Conservation (phyloP, 2,888 invertebrate species). For the Cremastinae sp. region DNA sequence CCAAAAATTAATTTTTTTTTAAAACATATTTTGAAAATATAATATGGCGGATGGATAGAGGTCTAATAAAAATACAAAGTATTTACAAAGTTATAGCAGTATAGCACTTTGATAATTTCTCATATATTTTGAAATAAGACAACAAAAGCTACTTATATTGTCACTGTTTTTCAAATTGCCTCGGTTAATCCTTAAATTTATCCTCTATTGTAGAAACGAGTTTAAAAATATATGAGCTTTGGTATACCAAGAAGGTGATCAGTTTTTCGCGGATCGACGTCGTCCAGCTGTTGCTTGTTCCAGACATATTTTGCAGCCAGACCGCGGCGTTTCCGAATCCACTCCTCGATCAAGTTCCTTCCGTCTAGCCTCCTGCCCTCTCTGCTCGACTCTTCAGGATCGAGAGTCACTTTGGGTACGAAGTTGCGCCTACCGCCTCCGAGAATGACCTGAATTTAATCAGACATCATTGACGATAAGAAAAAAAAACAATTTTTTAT, state of each 20-base stretch:
- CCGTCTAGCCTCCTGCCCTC: conserved; percentile 89
- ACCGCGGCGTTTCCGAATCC: conserved; percentile 88
- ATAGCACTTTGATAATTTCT: too few species aligned
- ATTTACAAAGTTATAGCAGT: too few species aligned
- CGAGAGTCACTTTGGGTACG: conserved; percentile 86
- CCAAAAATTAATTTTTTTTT: too few species aligned
- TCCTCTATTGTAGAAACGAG: too few species aligned
- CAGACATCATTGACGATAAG: neutral
- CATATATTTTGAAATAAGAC: too few species aligned
- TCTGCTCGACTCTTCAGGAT: conserved; percentile 86
- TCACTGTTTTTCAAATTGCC: too few species aligned
- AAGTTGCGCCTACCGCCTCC: conserved; percentile 90
- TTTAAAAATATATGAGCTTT: neutral
- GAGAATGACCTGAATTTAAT: conserved; percentile 84
- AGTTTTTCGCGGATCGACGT: conserved; percentile 85
- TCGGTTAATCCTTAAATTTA: too few species aligned
- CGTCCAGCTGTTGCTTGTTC: conserved; percentile 87
- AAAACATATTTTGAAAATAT: too few species aligned
- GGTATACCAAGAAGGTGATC: conserved; percentile 88
- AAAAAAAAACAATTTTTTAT: too few species aligned
- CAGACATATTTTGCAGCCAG: conserved; percentile 88
- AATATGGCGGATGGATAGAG: too few species aligned
- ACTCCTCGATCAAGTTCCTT: conserved; percentile 89
- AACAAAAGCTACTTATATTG: too few species aligned
- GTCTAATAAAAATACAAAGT: too few species aligned